Conservation (phyloP, 2,113 vertebrate species). For the Muntiacus reevesi region DNA sequence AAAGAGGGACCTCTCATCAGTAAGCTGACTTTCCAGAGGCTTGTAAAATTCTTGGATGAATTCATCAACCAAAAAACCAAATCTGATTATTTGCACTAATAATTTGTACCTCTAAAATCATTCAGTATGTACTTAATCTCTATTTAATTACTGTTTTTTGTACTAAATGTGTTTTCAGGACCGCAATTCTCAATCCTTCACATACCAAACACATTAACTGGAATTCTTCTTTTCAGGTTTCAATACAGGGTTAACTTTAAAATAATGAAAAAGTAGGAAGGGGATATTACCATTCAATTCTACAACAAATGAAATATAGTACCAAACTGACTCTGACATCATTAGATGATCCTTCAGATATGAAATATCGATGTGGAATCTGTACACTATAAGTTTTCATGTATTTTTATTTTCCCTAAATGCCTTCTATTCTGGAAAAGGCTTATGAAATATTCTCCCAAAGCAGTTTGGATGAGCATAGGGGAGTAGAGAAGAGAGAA, state of each 20-base stretch:
- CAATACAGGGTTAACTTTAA: neutral
- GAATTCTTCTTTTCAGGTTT: conserved; percentile 8
- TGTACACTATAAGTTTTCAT: neutral
- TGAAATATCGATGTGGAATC: neutral
- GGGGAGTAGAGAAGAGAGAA: neutral
- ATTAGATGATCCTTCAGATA: neutral
- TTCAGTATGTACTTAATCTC: neutral
- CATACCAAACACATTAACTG: neutral
- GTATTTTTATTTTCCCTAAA: conserved; percentile 9
- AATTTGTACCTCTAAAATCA: neutral
- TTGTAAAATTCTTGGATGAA: neutral
- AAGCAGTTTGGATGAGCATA: neutral
- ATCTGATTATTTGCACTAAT: neutral
- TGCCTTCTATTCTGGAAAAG: neutral
- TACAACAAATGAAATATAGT: neutral
- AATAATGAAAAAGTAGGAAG: neutral
- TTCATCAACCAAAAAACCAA: neutral
- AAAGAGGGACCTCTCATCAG: neutral
- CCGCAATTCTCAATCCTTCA: neutral
- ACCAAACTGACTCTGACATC: neutral
- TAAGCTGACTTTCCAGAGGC: neutral
- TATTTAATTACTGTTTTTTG: neutral
- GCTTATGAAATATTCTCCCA: neutral
- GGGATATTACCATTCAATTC: neutral
- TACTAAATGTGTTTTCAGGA: conserved; percentile 5